Evolutionary conservation across 2,888 invertebrate species (phyloP), one percentile per base, ranked within the genome.

Genomic region (Ormyrus pomaceus): DNA sequence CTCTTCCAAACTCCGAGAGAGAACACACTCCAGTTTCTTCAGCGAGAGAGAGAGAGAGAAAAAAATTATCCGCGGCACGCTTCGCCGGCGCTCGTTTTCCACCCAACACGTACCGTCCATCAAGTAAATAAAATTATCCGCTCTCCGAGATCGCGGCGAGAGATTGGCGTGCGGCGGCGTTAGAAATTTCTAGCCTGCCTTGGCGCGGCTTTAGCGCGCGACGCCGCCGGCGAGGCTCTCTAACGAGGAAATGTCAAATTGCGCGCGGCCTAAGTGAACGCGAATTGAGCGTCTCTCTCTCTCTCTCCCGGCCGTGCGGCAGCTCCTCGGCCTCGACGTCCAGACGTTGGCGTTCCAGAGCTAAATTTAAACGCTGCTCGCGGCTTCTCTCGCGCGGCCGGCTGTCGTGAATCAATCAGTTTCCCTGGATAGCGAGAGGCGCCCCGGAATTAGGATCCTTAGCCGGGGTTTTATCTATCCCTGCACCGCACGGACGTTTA

Each of bases 241-340:
- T 82, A 83, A 83, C 80, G 79, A 83, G 83, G 83, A 83, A 82
- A 83, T 69, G 82, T 80, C 83, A 82, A 83, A 82, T 83, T 82
- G 80, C 73, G 61, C 34, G 34, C 73, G 61, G 53, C 55, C 51
- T 59, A 81, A 81, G 77, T 80, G 79, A 79, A 70, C 72, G 73
- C 72, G 76, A 82, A 82, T 83, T 83, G 62, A 83, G 81, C 11
- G 72, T 9, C 61, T 46, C 69, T 68, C 45, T 51, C 34, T 55
- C 11, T 55, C 34, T 13, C n/a, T 13, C 19, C 19, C 19, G 19
- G 19, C 19, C 19, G 19, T 1, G 19, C 34, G 34, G 34, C 34
- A 10, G 11, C 76, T 77, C 19, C 80, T 80, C 77, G n/a, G 50
- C 68, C 69, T 62, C 68, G 51, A 62, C 34, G 69, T 55, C 48